Evolutionary conservation across 1,140 invertebrate genomes (phyloP).

Genomic region (Panulirus ornatus): DNA sequence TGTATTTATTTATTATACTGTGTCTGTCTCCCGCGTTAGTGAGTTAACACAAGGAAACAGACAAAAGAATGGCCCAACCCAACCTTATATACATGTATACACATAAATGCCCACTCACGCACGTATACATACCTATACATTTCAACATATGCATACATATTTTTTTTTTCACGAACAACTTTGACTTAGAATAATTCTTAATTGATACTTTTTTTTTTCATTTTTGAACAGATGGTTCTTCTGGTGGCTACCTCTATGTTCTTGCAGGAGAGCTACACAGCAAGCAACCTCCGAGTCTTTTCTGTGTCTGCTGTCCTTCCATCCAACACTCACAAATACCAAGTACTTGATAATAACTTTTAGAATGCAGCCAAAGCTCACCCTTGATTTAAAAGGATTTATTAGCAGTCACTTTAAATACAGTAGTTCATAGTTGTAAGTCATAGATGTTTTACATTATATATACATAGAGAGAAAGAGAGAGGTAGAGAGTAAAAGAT

Average conservation of each 20-base stretch:
- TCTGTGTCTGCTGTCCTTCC: constrained; percentile 32
- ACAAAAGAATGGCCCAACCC: neutral
- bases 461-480: too few species aligned
- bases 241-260: constrained; percentile 54
- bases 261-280: constrained; percentile 53
- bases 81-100: neutral
- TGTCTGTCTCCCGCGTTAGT: too few species aligned
- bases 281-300: constrained; percentile 24
- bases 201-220: neutral
- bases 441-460: neutral
- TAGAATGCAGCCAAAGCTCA: neutral
- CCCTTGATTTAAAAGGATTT: neutral
- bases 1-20: too few species aligned
- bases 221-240: constrained; percentile 40
- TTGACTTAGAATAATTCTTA: too few species aligned
- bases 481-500: neutral
- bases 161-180: too few species aligned
- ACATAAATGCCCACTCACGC: too few species aligned
- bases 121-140: neutral
- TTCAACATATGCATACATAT: too few species aligned
- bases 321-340: constrained; percentile 39
- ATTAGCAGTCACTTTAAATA: neutral
- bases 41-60: too few species aligned
- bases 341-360: constrained; percentile 24
- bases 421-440: neutral